Base-by-base conservation (phyloP, 2,113 vertebrate species). In the Mastomys natalensis region DNA sequence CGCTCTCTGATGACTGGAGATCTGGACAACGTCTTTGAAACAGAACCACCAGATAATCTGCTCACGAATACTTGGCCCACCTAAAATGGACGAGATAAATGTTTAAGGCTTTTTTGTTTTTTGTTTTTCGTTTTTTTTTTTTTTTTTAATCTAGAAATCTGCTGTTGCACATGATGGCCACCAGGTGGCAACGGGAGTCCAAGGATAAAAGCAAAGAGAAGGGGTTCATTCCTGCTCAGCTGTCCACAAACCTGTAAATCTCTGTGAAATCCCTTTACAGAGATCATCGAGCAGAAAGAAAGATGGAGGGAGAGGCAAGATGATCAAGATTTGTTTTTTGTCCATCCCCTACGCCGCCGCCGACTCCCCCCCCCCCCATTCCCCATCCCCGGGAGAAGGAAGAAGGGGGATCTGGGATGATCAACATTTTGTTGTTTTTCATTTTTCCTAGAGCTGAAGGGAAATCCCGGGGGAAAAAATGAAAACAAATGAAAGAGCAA, bases 181-280 rank as follows among this genome's bases (percentile, higher is more conserved):
- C 96, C 80, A 97, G 97, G 43, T 60, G 97, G 95, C 85, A 40
- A 6, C 19, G 7, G 34, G 21, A 66, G 17, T 2, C 74, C 80
- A 73, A 93, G 29, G 58, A 40, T 76, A 81, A 37, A 91, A 72
- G 24, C 55, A 62, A 3, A 0, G 7, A 74, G 22, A 55, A 62
- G 3, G 10, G 29, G 64, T 40, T 74, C 58, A 64, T 45, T 45
- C 55, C 73, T 31, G n/a, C 40, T 29, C 40, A 82, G n/a, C 58
- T 81, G 13, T 60, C 70, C 53, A 70, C 43, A 81, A 88, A 87
- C 62, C 5, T 9, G 7, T 24, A 55, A 66, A 66, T 51, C 8
- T 0, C 22, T 51, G 24, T 26, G 60, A 55, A 55, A 55, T n/a
- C 15, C 82, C 78, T 37, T 40, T 51, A 68, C 17, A 48, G 15